These are phyloP conservation scores for Anolis apletophallus DNA, from an alignment of 2,797 vertebrate species.

Conservation along the genomic window DNA sequence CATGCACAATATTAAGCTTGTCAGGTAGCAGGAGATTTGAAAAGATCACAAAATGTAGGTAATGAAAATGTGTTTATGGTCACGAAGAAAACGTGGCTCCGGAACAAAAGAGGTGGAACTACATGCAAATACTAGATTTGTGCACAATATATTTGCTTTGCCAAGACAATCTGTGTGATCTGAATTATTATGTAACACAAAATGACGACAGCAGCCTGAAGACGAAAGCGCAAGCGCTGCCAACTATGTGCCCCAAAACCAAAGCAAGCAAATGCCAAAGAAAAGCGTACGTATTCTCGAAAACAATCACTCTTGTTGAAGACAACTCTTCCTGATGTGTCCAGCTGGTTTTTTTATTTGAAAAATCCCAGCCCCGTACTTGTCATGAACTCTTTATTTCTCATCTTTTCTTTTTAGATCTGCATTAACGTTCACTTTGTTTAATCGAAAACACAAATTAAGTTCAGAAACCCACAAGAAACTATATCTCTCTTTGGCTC, in stretches of 20 bases:
- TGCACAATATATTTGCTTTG: conserved; percentile 41
- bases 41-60: conserved; percentile 60
- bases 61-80: conserved; percentile 62
- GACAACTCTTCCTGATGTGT: conserved; percentile 28
- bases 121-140: conserved; percentile 65
- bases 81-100: conserved; percentile 67
- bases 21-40: conserved; percentile 23
- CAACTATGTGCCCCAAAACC: conserved; percentile 49
- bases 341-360: background rate
- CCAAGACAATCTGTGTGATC: conserved; percentile 64
- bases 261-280: conserved; percentile 45
- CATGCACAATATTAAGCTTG: conserved; percentile 44
- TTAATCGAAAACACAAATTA: conserved; percentile 8
- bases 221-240: conserved; percentile 59
- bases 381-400: conserved; percentile 1
- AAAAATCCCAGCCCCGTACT: background rate
- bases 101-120: conserved; percentile 65
- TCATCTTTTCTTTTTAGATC: conserved; percentile 14
- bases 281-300: conserved; percentile 58
- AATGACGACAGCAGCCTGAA: conserved; percentile 62
- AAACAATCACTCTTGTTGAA: conserved; percentile 49
- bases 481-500: conserved; percentile 22
- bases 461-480: conserved; percentile 43
- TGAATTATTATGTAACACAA: conserved; percentile 66
- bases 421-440: conserved; percentile 25